Percentiles rank a stretch among this genome's conserved stretches.
Conservation (phyloP, 2,113 vertebrate genomes). For the Phyllopteryx taeniolatus region DNA sequence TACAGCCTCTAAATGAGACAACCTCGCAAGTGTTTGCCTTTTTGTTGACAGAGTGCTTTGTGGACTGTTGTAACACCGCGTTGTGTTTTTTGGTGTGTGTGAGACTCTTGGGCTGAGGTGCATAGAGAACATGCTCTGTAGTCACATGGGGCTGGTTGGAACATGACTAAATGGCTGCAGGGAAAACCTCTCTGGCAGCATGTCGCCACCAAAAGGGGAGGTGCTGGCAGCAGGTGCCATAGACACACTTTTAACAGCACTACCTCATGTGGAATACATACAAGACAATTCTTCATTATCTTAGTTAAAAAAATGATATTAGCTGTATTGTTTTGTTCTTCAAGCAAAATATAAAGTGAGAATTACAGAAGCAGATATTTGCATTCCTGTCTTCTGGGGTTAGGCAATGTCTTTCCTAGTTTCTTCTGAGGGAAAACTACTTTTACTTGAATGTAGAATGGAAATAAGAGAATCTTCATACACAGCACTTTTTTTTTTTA, state of each 20-base stretch:
- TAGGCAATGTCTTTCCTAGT: too few relatives aligned
- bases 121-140: constrained; percentile 54
- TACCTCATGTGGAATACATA: constrained; percentile 6
- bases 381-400: too few relatives aligned
- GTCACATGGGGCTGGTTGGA: constrained; percentile 60
- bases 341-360: neutral
- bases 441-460: neutral
- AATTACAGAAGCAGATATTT: neutral
- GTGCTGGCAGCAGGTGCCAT: constrained; percentile 26
- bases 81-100: constrained; percentile 11
- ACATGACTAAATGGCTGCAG: constrained; percentile 53
- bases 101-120: constrained; percentile 38
- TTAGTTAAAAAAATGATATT: neutral
- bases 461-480: neutral
- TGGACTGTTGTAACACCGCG: constrained; percentile 49
- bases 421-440: too few relatives aligned
- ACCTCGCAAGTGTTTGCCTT: constrained; percentile 65
- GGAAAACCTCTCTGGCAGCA: constrained; percentile 45
- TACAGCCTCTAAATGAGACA: constrained; percentile 69
- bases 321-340: neutral
- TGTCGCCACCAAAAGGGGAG: constrained; percentile 17
- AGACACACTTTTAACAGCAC: constrained; percentile 30
- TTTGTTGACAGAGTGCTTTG: constrained; percentile 51
- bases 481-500: neutral
- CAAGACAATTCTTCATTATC: neutral